A percentile compares a stretch with the other conserved stretches of the same genome.
phyloP scores from a whole-genome alignment of 37 sponge, comb jelly and placozoan species.

The Corticium candelabrum region DNA sequence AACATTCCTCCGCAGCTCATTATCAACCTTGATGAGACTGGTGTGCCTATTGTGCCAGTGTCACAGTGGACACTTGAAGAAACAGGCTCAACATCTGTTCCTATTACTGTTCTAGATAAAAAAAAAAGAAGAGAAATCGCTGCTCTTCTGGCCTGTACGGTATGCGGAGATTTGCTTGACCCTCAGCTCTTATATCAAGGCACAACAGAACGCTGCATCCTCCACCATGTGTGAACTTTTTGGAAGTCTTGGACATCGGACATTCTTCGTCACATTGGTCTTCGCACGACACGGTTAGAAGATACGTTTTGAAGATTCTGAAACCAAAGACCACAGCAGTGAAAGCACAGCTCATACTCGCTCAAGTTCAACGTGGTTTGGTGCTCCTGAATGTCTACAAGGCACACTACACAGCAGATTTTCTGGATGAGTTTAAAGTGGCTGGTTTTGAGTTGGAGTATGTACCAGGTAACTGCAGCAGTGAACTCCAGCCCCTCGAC shows the following conservation, averaged over 20 bases:
- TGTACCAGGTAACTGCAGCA: neutral
- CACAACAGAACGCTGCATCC: neutral
- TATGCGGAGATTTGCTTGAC: neutral
- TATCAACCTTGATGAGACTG: neutral
- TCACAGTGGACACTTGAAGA: neutral
- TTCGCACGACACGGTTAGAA: neutral
- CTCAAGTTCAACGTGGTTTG: neutral
- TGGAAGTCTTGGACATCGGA: neutral
- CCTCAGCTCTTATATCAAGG: neutral
- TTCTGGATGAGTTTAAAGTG: neutral
- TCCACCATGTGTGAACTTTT: neutral
- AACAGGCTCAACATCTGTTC: neutral
- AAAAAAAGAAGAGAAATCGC: neutral
- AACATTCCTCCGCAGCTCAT: neutral
- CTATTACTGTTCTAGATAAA: neutral
- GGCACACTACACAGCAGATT: neutral
- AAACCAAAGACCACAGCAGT: neutral
- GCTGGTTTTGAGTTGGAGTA: neutral
- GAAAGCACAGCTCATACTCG: neutral
- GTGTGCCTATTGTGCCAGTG: neutral
- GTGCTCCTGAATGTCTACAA: neutral
- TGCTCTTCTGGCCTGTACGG: neutral
- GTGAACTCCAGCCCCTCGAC: neutral
- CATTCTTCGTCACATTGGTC: neutral
- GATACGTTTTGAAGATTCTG: neutral